Conservation (phyloP, 2,113 vertebrate genomes). For the Rhagologus leucostigma region DNA sequence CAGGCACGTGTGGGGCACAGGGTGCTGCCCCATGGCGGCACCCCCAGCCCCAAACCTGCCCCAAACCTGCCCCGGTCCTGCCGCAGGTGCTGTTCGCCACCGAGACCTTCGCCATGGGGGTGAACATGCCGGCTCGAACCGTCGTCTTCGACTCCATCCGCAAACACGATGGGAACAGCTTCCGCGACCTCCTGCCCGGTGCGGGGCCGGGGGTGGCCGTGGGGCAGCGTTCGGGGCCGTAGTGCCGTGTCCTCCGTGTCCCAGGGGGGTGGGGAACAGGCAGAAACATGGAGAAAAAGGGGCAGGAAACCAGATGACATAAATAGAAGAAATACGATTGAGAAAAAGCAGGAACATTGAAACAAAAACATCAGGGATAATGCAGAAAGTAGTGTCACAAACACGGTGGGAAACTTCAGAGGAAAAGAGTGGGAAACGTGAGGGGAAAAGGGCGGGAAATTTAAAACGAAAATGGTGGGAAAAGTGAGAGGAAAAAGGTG, state of each 20-base stretch:
- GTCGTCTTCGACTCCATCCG: neutral
- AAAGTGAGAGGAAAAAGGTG: neutral
- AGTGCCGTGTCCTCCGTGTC: accelerated
- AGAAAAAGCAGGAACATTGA: too few species aligned
- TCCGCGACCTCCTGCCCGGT: neutral
- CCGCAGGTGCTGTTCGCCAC: neutral
- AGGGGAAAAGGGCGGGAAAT: too few species aligned
- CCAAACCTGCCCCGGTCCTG: neutral
- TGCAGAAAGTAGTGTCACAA: accelerated
- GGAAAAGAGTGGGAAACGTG: accelerated
- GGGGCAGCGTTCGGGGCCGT: neutral
- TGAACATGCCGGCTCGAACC: neutral
- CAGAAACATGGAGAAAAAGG: neutral
- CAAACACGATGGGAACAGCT: neutral
- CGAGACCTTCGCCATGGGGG: neutral
- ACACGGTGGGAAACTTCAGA: neutral
- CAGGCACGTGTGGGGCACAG: neutral
- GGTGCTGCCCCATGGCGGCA: neutral
- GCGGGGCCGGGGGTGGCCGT: neutral
- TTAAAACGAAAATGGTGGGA: neutral
- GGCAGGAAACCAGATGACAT: accelerated
- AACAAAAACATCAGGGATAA: accelerated
- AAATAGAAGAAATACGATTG: accelerated
- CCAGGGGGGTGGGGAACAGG: accelerated
- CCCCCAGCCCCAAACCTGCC: neutral